Evolutionary conservation across 2,797 vertebrate species (phyloP).

Genomic region (Myiotriccus ornatus): DNA sequence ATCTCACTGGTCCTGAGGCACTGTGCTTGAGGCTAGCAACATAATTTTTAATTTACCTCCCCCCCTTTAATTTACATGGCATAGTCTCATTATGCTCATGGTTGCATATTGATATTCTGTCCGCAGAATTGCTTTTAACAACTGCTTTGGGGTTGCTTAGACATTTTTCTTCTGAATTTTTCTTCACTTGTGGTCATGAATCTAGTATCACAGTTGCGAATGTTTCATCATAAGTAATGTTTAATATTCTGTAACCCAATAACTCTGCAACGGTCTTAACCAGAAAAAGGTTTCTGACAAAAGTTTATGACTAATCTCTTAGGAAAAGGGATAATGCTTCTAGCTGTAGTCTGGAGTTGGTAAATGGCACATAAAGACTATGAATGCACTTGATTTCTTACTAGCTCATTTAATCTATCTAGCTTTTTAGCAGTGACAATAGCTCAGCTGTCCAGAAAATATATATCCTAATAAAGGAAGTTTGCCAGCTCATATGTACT

Average conservation of each 20-base stretch:
- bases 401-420: background rate
- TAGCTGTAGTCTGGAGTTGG: background rate
- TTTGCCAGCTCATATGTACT: background rate
- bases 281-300: background rate
- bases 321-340: background rate
- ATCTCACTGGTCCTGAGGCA: background rate
- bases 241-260: conserved; percentile 3
- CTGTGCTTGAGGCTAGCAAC: background rate
- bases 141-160: background rate
- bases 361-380: background rate
- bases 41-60: background rate
- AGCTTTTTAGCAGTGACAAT: background rate
- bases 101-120: background rate
- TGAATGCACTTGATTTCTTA: background rate
- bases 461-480: background rate
- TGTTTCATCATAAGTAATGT: conserved; percentile 19
- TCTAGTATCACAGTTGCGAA: conserved; percentile 6
- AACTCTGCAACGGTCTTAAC: background rate
- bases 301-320: background rate
- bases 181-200: background rate
- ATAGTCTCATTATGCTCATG: background rate
- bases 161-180: background rate
- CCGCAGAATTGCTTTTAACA: background rate
- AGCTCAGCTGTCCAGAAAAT: conserved; percentile 17
- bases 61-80: background rate